phyloP scores from a whole-genome alignment of 2,113 vertebrate genomes.

The Aramus guarauna region DNA sequence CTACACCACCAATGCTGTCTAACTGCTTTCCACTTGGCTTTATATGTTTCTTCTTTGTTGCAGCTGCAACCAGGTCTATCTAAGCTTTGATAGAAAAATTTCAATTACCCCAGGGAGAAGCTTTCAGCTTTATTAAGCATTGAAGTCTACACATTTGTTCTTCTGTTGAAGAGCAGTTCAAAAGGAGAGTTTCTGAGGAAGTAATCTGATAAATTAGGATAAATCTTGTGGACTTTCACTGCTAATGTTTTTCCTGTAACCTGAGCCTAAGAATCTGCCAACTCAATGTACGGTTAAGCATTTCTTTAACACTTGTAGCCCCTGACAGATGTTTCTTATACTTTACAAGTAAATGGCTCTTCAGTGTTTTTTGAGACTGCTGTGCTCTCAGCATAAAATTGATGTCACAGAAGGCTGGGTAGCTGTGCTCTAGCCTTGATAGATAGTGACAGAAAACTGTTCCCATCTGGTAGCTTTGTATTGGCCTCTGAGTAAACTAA shows the following conservation, averaged over 20 bases:
- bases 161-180: conserved; percentile 77
- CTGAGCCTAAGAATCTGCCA: conserved; percentile 69
- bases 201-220: conserved; percentile 82
- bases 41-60: conserved; percentile 80
- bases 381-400: conserved; percentile 61
- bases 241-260: conserved; percentile 67
- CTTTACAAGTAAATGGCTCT: conserved; percentile 65
- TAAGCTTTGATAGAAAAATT: conserved; percentile 78
- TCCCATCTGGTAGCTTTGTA: conserved; percentile 25
- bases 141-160: conserved; percentile 80
- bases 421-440: conserved; percentile 15
- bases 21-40: conserved; percentile 81
- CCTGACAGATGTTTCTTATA: conserved; percentile 64
- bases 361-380: conserved; percentile 65
- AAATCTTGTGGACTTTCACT: conserved; percentile 67
- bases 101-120: conserved; percentile 80
- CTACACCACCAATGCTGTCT: conserved; percentile 74
- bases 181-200: conserved; percentile 76
- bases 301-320: conserved; percentile 66
- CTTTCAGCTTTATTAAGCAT: conserved; percentile 85
- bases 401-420: conserved; percentile 54
- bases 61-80: conserved; percentile 78
- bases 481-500: conserved; percentile 5
- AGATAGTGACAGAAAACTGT: conserved; percentile 34
- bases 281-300: conserved; percentile 57